phyloP scores from a whole-genome alignment of 2,797 vertebrate species.

The Lepus townsendii region DNA sequence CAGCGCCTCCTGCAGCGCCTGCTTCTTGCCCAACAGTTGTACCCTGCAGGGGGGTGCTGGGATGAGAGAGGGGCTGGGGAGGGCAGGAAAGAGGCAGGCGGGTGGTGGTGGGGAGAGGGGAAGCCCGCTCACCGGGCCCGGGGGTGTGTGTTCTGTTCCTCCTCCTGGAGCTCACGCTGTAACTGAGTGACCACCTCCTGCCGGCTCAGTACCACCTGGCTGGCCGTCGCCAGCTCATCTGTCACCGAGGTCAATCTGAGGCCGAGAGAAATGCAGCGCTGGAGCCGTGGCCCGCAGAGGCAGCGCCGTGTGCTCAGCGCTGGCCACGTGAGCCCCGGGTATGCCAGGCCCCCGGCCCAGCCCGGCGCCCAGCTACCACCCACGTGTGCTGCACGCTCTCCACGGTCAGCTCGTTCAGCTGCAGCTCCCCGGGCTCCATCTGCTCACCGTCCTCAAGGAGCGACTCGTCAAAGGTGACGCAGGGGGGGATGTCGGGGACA shows the following conservation, averaged over 20 bases:
- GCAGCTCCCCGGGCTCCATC: constrained; percentile 91
- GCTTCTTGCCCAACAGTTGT: constrained; percentile 94
- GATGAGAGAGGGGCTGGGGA: too few species aligned
- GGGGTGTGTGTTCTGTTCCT: constrained; percentile 88
- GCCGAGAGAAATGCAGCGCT: background rate
- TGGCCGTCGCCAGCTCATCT: constrained; percentile 90
- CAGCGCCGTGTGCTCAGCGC: background rate
- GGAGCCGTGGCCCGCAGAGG: accelerated
- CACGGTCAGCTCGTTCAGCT: constrained; percentile 95
- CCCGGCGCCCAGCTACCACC: background rate
- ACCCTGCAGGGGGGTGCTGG: constrained; percentile 88
- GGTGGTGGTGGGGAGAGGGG: background rate
- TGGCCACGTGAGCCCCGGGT: background rate
- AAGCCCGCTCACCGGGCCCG: constrained; percentile 90
- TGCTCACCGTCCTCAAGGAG: constrained; percentile 93
- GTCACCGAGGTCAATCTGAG: constrained; percentile 91
- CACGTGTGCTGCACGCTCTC: constrained; percentile 96
- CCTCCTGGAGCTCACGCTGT: constrained; percentile 90
- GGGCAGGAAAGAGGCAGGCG: background rate
- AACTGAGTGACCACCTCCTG: constrained; percentile 91
- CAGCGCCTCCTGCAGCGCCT: constrained; percentile 92
- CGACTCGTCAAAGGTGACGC: constrained; percentile 92
- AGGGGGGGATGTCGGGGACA: constrained; percentile 88
- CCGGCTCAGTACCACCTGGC: constrained; percentile 86
- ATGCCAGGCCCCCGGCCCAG: background rate